Evolutionary conservation across 2,113 vertebrate genomes (phyloP).

Genomic region (Donacobius atricapilla): DNA sequence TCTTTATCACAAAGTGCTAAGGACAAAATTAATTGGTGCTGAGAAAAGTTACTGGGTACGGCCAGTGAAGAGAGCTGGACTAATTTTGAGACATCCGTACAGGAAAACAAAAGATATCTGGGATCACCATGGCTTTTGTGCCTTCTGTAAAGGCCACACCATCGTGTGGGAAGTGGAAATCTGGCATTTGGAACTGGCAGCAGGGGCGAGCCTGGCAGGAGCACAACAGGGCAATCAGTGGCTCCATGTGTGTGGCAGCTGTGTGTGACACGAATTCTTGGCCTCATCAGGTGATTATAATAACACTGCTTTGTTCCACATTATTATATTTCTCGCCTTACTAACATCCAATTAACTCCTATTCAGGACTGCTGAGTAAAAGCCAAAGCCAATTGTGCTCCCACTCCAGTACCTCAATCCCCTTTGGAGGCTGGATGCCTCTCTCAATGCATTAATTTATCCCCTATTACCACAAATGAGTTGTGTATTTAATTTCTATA

Average conservation of each 20-base stretch:
- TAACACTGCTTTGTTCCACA: background rate
- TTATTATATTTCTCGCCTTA: background rate
- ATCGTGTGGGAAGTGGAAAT: background rate
- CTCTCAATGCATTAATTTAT: background rate
- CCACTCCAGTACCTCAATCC: accelerated
- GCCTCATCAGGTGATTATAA: background rate
- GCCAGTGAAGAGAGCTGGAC: background rate
- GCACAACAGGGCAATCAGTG: background rate
- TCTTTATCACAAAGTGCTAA: background rate
- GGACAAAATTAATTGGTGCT: background rate
- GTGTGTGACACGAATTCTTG: background rate
- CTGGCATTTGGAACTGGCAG: background rate
- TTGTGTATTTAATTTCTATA: background rate
- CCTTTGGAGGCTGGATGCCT: background rate
- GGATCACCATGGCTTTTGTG: background rate
- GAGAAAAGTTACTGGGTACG: background rate
- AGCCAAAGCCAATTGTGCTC: background rate
- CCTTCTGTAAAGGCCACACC: background rate
- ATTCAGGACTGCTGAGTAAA: background rate
- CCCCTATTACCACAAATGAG: background rate
- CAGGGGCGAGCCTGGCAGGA: background rate
- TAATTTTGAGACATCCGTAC: background rate
- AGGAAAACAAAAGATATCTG: background rate
- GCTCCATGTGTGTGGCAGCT: background rate
- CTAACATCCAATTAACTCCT: background rate